A percentile compares a stretch with the other conserved stretches of the same genome.
These are phyloP conservation scores for Tridacna gigas DNA, from an alignment of 2,888 invertebrate genomes.

Conservation along the genomic window DNA sequence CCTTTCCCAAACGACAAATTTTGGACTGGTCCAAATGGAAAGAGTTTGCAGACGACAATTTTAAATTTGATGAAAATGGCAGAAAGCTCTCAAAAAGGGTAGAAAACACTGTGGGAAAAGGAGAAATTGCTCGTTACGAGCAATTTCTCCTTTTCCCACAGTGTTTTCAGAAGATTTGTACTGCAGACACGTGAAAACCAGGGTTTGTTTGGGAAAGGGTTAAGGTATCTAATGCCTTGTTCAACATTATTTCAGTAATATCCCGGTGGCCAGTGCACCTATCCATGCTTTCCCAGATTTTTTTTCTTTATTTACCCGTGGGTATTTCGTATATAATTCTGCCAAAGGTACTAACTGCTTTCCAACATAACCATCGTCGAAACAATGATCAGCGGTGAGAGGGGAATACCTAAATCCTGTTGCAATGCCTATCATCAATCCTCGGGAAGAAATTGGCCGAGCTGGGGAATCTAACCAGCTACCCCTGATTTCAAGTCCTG, in stretches of 20 bases:
- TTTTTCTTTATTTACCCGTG: no score
- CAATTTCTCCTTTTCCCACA: conserved; percentile 3
- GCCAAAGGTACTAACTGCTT: no score
- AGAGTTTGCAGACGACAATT: neutral
- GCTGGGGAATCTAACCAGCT: no score
- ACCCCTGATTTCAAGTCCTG: no score
- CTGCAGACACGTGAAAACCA: neutral
- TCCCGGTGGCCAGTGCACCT: neutral
- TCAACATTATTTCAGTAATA: neutral
- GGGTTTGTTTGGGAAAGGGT: neutral
- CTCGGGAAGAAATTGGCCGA: no score
- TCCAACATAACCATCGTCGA: no score
- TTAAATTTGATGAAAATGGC: neutral
- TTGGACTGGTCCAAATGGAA: no score
- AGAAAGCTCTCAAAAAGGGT: neutral
- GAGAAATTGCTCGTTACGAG: neutral
- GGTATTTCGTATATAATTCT: no score
- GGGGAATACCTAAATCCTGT: no score
- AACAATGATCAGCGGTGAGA: no score
- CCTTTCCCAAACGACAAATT: neutral
- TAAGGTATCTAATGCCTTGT: neutral
- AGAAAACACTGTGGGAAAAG: conserved; percentile 3
- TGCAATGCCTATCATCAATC: no score
- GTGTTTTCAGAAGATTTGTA: neutral
- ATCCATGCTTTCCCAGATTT: neutral